These are phyloP conservation scores for Ctenopoma multispine DNA, from an alignment of 2,797 vertebrate species.

Conservation along the genomic window DNA sequence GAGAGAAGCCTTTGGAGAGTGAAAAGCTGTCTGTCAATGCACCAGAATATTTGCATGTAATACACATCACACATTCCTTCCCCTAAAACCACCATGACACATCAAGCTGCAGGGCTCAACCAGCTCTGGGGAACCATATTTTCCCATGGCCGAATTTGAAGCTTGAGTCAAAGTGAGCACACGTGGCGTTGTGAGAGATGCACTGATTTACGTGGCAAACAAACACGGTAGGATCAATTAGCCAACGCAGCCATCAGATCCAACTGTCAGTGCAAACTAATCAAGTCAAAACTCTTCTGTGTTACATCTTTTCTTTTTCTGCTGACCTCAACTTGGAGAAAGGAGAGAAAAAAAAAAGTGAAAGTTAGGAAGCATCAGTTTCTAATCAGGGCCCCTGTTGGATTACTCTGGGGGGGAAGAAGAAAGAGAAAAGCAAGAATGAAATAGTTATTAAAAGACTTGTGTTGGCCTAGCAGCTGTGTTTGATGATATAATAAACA, in stretches of 20 bases:
- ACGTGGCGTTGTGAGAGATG: constrained; percentile 46
- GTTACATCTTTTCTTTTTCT: constrained; percentile 47
- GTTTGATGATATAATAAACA: constrained; percentile 82
- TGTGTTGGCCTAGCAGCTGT: constrained; percentile 67
- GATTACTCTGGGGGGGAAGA: constrained; percentile 51
- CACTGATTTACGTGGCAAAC: constrained; percentile 30
- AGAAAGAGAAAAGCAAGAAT: constrained; percentile 64
- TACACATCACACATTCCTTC: constrained; percentile 73
- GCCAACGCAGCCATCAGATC: constrained; percentile 38
- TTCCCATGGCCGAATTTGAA: constrained; percentile 58
- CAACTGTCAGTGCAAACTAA: constrained; percentile 49
- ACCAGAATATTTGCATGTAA: constrained; percentile 62
- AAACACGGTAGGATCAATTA: constrained; percentile 40
- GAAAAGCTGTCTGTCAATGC: constrained; percentile 39
- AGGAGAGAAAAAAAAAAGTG: not conserved
- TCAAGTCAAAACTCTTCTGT: constrained; percentile 49
- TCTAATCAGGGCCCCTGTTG: constrained; percentile 69
- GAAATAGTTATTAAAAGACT: constrained; percentile 74
- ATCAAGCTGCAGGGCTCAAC: constrained; percentile 48
- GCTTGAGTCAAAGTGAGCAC: constrained; percentile 37
- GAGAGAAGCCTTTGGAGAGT: constrained; percentile 45
- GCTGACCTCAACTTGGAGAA: constrained; percentile 56
- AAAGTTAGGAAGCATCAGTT: constrained; percentile 59
- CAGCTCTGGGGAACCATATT: constrained; percentile 60
- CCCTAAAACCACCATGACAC: constrained; percentile 69